Base-by-base conservation (phyloP, 2,888 invertebrate species). In the Yponomeuta evonymella region DNA sequence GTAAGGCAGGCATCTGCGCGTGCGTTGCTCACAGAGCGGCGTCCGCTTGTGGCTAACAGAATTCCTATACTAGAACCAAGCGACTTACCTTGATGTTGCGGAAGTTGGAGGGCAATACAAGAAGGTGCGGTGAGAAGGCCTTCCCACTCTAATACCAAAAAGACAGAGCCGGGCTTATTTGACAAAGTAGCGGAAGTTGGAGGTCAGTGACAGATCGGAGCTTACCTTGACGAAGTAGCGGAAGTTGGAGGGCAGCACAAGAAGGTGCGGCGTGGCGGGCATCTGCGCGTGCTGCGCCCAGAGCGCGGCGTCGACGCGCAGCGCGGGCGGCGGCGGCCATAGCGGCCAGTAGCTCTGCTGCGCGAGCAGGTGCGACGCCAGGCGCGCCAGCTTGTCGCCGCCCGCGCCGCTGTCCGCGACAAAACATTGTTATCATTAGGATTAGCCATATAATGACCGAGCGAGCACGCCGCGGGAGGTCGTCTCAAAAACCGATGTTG, bases 291-390 rank as follows among this genome's bases (percentile, higher is more conserved):
- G 94, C 78, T 94, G 93, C 67, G 95, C 94, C 90, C 96, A 95
- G 73, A 96, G 91, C 76, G 93, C 93, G 70, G 94, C 94, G 75
- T 94, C 93, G 69, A 96, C 84, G 12, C 51, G 51, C 51, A 15
- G 51, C 71, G 94, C 94, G 11, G 33, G 9, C 36, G 30, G 36
- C 73, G 96, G 94, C 71, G 97, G 97, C 86, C 95, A 95, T 71
- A 98, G 86, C 1, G 98, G 98, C 86, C 96, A 97, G 84, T 96
- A 96, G 74, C 94, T 94, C 78, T 95, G 95, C 86, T 98, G 98
- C 74, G 93, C 87, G 58, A 98, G 79, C 65, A 98, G 84, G 86
- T 98, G 96, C 33, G 93, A 90, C 23, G 96, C 95, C 67, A 97
- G 87, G 9, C 98, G 95, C 51, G 95, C 94, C 74, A 98, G 87